Percentiles rank a stretch among this genome's conserved stretches.
Conservation (phyloP, 2,888 invertebrate genomes). For the Copidosoma aretas region DNA sequence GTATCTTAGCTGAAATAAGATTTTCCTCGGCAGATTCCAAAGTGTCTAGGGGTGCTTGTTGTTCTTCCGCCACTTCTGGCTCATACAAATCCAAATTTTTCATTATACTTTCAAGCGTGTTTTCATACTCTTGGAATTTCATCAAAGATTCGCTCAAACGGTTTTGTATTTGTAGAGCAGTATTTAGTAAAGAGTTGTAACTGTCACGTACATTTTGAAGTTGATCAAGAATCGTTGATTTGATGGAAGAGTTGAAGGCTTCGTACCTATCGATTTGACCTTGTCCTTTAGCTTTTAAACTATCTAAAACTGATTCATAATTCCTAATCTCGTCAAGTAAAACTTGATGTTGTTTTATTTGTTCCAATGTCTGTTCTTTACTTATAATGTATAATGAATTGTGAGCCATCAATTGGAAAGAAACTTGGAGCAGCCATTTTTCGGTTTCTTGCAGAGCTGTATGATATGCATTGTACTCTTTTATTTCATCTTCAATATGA, state of each 20-base stretch:
- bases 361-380: constrained; percentile 88
- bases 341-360: constrained; percentile 85
- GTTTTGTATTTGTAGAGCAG: constrained; percentile 89
- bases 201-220: constrained; percentile 91
- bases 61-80: constrained; percentile 75
- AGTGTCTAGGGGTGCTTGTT: constrained; percentile 77
- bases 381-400: constrained; percentile 92
- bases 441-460: constrained; percentile 91
- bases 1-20: constrained; percentile 76
- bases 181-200: constrained; percentile 86
- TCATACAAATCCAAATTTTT: constrained; percentile 82
- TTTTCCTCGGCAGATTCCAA: constrained; percentile 76
- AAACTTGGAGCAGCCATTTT: constrained; percentile 93
- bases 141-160: constrained; percentile 85
- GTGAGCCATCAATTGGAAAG: constrained; percentile 94
- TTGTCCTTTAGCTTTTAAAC: constrained; percentile 82
- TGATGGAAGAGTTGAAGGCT: constrained; percentile 74
- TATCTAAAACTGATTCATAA: constrained; percentile 81
- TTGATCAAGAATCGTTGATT: constrained; percentile 82
- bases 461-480: constrained; percentile 86
- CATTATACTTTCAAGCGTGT: constrained; percentile 85
- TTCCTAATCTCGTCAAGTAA: constrained; percentile 80
- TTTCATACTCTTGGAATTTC: constrained; percentile 93
- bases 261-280: constrained; percentile 84
- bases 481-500: constrained; percentile 80